Base-by-base conservation (phyloP, 2,113 vertebrate genomes). In the Anoura caudifer region DNA sequence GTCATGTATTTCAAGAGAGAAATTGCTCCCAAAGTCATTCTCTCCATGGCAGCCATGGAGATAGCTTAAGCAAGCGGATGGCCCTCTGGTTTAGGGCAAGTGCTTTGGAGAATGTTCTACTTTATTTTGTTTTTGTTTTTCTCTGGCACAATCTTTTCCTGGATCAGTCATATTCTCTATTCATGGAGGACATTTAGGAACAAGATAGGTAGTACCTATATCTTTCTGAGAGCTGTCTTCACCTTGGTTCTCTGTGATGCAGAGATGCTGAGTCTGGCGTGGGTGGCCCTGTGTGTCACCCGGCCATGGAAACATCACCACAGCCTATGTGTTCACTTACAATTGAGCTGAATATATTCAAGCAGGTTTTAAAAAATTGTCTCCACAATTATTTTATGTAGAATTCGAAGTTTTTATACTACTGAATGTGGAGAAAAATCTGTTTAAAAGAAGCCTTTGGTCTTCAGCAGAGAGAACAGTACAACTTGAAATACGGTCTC, bases 391-490 rank as follows among this genome's bases (percentile, higher is more conserved):
- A 81, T 4, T 22, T 61, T 61, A 26, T 31, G 5, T 31, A 77
- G 77, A 94, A 96, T 82, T 94, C 47, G 75, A 81, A 95, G 36
- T n/a, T 85, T 73, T 52, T 50, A 61, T 47, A n/a, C 84, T 88
- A 93, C 59, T 33, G 87, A 50, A 45, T 75, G 56, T 24, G 81
- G 50, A 2, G 3, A 72, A 94, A 81, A 91, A 94, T 86, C 54
- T 87, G 94, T 91, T 95, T 92, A 97, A 95, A n/a, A 24, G 70
- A 69, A 91, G 45, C 38, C 87, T 0, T 97, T 79, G 52, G 69
- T 63, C 96, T 95, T 96, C 96, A 69, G 67, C 91, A 92, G 31
- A 65, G 79, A 94, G 7, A 82, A 7, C 26, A 19, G 56, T 41
- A 3, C 1, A 76, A 17, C 69, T n/a, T 75, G 61, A 95, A 96